These are phyloP conservation scores for Adineta ricciae DNA, from an alignment of 2,888 invertebrate genomes.

Conservation along the genomic window DNA sequence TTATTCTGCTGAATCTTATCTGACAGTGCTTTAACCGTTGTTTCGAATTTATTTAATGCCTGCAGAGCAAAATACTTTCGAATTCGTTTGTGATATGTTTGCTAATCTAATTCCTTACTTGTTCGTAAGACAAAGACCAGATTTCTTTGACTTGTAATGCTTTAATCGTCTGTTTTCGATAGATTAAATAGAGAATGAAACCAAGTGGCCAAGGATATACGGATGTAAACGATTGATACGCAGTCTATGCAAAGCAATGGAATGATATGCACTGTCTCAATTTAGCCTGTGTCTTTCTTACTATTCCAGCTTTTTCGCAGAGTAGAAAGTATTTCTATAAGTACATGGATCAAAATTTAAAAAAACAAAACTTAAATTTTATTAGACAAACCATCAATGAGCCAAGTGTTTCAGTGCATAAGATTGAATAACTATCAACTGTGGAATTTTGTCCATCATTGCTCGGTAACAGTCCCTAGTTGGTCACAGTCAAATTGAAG, in stretches of 20 bases:
- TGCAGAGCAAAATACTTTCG: neutral
- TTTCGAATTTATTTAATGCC: neutral
- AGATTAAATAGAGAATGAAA: neutral
- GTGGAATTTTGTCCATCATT: neutral
- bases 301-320: neutral
- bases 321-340: constrained; percentile 7
- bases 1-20: constrained; percentile 10
- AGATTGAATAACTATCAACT: neutral
- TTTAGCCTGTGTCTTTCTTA: neutral
- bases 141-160: neutral
- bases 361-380: no score
- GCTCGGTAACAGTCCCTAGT: neutral
- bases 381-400: neutral
- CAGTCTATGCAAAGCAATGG: neutral
- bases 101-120: neutral
- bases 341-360: no score
- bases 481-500: neutral
- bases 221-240: neutral
- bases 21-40: neutral
- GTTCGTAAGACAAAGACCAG: neutral
- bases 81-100: neutral
- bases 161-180: neutral
- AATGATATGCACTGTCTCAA: neutral
- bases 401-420: neutral
- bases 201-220: constrained; percentile 13